Conservation (phyloP, 2,888 invertebrate species). For the Watsonalla binaria region DNA sequence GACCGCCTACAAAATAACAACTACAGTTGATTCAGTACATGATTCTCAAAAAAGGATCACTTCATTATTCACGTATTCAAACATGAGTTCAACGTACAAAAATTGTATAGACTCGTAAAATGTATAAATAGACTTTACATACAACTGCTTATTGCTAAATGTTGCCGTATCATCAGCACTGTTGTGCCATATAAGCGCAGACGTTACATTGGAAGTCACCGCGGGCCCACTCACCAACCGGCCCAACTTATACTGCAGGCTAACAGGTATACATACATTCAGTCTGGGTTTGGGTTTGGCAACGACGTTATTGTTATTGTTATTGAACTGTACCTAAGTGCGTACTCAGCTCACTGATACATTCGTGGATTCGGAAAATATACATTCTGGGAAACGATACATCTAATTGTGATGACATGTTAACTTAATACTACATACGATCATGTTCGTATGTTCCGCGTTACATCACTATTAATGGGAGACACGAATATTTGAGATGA, state of each 20-base stretch:
- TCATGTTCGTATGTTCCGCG: neutral
- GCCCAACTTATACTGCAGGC: slow-evolving; percentile 45
- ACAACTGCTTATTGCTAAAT: slow-evolving; percentile 77
- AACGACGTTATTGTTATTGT: slow-evolving; percentile 66
- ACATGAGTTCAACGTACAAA: slow-evolving; percentile 74
- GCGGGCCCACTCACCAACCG: slow-evolving; percentile 17
- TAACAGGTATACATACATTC: slow-evolving; percentile 69
- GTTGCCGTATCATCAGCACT: slow-evolving; percentile 52
- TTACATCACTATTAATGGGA: slow-evolving; percentile 2
- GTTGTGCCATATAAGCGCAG: slow-evolving; percentile 26
- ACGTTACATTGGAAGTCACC: slow-evolving; percentile 28
- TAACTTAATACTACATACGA: neutral
- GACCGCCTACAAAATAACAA: slow-evolving; percentile 75
- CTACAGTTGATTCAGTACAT: slow-evolving; percentile 74
- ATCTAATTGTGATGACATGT: slow-evolving; percentile 40
- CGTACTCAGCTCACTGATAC: neutral
- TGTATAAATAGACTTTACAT: slow-evolving; percentile 77
- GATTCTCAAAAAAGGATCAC: slow-evolving; percentile 78
- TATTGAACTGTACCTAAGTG: slow-evolving; percentile 24
- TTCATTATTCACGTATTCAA: slow-evolving; percentile 64
- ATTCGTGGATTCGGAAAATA: neutral
- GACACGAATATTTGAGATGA: slow-evolving; percentile 26
- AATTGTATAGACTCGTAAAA: slow-evolving; percentile 78
- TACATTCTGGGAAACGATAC: neutral
- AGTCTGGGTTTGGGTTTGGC: slow-evolving; percentile 74